Evolutionary conservation across 2,888 invertebrate species (phyloP).

Genomic region (Hesperia comma): DNA sequence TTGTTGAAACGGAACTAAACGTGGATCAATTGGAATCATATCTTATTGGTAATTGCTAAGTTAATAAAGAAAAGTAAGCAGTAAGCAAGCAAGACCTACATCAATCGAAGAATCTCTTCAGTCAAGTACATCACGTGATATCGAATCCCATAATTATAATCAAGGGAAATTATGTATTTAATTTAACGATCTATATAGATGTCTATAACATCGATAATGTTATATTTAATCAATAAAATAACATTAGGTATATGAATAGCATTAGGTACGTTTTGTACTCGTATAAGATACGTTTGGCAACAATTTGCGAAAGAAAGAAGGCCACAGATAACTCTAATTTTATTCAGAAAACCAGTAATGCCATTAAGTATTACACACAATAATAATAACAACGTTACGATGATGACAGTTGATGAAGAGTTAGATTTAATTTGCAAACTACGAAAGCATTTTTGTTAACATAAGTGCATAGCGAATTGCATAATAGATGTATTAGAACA

Average conservation of each 20-base stretch:
- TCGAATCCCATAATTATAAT: neutral
- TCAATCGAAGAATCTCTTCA: neutral
- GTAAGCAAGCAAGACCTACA: neutral
- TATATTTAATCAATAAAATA: neutral
- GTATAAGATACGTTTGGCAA: slow-evolving; percentile 12
- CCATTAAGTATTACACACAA: neutral
- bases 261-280: slow-evolving; percentile 2
- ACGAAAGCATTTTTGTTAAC: slow-evolving; percentile 21
- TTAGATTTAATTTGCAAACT: slow-evolving; percentile 10
- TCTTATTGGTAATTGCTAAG: neutral
- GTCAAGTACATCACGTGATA: neutral
- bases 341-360: slow-evolving; percentile 9
- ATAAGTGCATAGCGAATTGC: slow-evolving; percentile 16
- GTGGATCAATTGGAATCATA: slow-evolving; percentile 25
- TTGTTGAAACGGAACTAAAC: slow-evolving; percentile 23
- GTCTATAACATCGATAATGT: too few species aligned
- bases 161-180: too few species aligned
- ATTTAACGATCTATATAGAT: too few species aligned
- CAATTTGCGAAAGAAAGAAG: slow-evolving; percentile 11
- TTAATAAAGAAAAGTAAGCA: neutral
- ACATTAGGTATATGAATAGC: slow-evolving; percentile 9
- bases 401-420: slow-evolving; percentile 17
- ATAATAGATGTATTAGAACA: slow-evolving; percentile 9
- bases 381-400: neutral
- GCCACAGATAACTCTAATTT: neutral